Evolutionary conservation across 2,113 vertebrate species (phyloP), one percentile per base, ranked within the genome.

Genomic region (Urocolius indicus): DNA sequence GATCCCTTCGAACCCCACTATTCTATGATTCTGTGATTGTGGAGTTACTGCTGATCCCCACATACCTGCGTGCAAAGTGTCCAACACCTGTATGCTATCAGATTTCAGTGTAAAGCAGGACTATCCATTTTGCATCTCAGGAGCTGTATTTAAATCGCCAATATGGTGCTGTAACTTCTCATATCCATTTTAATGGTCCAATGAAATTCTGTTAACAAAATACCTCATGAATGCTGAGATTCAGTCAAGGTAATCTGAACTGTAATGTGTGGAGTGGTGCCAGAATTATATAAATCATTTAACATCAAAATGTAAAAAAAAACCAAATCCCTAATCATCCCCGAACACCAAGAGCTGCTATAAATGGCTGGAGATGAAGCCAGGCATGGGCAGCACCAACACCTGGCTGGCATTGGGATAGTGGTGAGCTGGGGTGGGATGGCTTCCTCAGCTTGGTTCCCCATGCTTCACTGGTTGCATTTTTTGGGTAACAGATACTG

Each of bases 151-250:
- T 57, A 86, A 87, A 88, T 88, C 92, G 48, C 76, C 0, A 3
- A 34, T 46, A 68, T 0, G 1, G 52, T 10, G 0, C 30, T 9
- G 62, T 78, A 38, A 86, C 79, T 87, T 68, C 57, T 49, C 67
- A 67, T 48, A 54, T 54, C 73, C 66, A 2, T 75, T 88, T 72
- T 86, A 93, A 92, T 46, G 79, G 92, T 87, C 90, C 36, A 43
- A 57, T 94, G 95, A 69, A 78, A 78, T 90, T 93, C 86, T 81
- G 59, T 90, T 95, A 93, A 87, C 75, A 80, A 69, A 91, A 85
- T 68, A 76, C 67, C 69, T 94, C 92, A 95, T 87, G 93, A 93
- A 76, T 54, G 71, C 66, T 93, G 84, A 0, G 3, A 77, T 92
- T 93, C 82, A 80, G 7, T 93, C 85, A 67, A 88, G 90, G 93